Base-by-base conservation (phyloP, 2,113 vertebrate genomes). In the Suncus etruscus region DNA sequence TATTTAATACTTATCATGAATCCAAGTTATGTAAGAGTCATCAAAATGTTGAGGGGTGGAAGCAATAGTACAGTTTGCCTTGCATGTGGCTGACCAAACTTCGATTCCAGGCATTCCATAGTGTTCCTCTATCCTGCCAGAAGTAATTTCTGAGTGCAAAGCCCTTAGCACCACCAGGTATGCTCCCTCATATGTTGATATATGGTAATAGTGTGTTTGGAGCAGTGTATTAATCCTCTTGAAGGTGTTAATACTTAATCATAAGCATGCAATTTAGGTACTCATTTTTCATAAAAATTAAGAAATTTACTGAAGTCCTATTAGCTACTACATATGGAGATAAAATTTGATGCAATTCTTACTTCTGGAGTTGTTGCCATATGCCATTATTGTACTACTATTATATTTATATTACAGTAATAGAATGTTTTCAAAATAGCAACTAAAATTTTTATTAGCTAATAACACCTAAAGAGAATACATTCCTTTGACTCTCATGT, bases 1-100 rank as follows among this genome's bases (percentile, higher is more conserved):
- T 87, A 70, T 86, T 69, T 86, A 86, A 18, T 45, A 14, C 11
- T 68, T 76, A 27, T 77, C 90, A 82, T 96, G 91, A 95, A 93
- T 93, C 81, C 73, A 32, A 24, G 27, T 84, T 80, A 54, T 81
- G 18, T 73, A 91, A 29, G 29, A 85, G 91, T 88, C 76, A 91
- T 88, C 75, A 39, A 39, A 39, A 39, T 39, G 39, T 39, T 39
- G 39, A 39, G 3, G 5, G 39, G 39, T 39, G 39, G 39, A 39
- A 5, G 39, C 39, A 39, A 39, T 39, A 39, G 39, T 39, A 39
- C 39, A 39, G 39, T 39, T 39, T 39, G 39, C 39, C 5, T 39
- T 39, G 39, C 39, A 39, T 39, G 39, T 39, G 39, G 39, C 39
- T 39, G 39, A 39, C 39, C 39, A 3, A 39, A 39, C 39, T 39